A percentile compares a stretch with the other conserved stretches of the same genome.
Evolutionary conservation across 2,113 vertebrate genomes (phyloP).

Genomic region (Antigone vipio): DNA sequence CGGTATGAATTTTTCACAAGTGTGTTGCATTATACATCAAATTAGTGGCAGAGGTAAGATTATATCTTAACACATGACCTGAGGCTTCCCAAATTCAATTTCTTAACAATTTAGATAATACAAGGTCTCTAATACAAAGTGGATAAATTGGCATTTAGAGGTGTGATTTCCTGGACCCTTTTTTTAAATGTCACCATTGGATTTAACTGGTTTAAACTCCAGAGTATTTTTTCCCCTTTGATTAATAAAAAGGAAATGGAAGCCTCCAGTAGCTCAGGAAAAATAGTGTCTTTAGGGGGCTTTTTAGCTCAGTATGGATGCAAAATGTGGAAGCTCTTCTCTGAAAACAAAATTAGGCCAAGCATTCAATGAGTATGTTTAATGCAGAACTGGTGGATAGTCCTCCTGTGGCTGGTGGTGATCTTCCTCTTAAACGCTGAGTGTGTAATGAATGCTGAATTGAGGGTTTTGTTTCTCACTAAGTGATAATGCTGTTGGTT

Average conservation of each 20-base stretch:
- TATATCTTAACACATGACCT: background rate
- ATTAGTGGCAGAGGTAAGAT: background rate
- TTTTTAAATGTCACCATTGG: background rate
- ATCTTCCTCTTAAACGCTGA: background rate
- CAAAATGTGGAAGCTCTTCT: background rate
- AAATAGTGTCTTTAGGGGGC: background rate
- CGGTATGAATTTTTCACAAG: background rate
- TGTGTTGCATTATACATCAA: background rate
- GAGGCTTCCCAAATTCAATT: background rate
- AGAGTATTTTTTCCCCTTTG: background rate
- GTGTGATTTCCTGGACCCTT: background rate
- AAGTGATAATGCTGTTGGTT: background rate
- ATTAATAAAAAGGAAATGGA: background rate
- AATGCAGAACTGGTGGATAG: fast-evolving
- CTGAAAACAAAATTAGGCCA: background rate
- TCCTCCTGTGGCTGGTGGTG: background rate
- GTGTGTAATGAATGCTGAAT: background rate
- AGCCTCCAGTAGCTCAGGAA: background rate
- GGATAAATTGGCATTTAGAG: background rate
- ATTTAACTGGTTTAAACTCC: background rate
- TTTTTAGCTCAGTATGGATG: background rate
- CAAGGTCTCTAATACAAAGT: background rate
- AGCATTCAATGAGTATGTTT: fast-evolving
- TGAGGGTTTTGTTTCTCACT: background rate
- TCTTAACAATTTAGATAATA: background rate